Evolutionary conservation across 2,797 vertebrate species (phyloP).

Genomic region (Hemibagrus guttatus): DNA sequence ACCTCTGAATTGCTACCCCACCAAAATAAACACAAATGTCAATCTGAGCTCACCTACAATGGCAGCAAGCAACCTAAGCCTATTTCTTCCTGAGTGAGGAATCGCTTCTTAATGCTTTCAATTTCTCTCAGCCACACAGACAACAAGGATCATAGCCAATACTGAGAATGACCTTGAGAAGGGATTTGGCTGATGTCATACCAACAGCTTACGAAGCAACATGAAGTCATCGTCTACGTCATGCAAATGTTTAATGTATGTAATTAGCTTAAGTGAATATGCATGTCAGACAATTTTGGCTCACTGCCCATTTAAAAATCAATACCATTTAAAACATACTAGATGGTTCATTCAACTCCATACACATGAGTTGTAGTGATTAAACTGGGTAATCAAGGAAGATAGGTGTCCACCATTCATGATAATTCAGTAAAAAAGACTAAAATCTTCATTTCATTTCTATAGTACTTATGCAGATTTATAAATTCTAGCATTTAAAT

Average conservation of each 20-base stretch:
- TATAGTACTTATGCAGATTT: background rate
- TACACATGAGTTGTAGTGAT: background rate
- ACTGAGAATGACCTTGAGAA: slow-evolving; percentile 47
- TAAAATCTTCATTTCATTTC: background rate
- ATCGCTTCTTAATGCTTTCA: slow-evolving; percentile 49
- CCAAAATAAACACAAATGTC: slow-evolving; percentile 57
- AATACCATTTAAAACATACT: slow-evolving; percentile 37
- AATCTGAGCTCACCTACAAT: slow-evolving; percentile 46
- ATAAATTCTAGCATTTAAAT: background rate
- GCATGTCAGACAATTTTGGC: slow-evolving; percentile 48
- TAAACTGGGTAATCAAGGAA: background rate
- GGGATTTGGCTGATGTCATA: slow-evolving; percentile 42
- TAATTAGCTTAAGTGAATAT: slow-evolving; percentile 52
- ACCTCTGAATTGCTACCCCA: slow-evolving; percentile 46
- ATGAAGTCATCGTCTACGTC: slow-evolving; percentile 3
- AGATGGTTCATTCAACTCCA: background rate
- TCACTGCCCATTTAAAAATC: slow-evolving; percentile 26
- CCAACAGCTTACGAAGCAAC: slow-evolving; percentile 19
- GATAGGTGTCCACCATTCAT: background rate
- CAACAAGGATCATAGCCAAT: slow-evolving; percentile 38
- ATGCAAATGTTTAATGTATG: slow-evolving; percentile 45
- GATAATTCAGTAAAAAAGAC: background rate
- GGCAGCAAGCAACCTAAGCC: slow-evolving; percentile 42
- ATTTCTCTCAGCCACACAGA: slow-evolving; percentile 37
- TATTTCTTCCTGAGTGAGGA: slow-evolving; percentile 46